Percentiles rank a stretch among this genome's conserved stretches.
These are phyloP conservation scores for Papilio xuthus DNA, from an alignment of 1,140 invertebrate genomes.

Conservation along the genomic window DNA sequence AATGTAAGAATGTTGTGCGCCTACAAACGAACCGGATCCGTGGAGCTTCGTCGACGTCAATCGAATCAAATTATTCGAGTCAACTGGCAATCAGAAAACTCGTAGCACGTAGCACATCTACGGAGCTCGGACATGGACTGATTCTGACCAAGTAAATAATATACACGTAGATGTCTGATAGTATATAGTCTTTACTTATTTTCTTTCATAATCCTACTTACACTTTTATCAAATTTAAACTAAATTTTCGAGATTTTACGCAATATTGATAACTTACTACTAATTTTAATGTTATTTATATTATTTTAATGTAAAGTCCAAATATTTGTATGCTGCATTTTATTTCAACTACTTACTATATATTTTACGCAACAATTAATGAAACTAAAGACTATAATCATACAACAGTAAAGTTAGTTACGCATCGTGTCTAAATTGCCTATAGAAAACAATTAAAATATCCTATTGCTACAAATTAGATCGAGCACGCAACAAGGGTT, in stretches of 20 bases:
- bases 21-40: constrained; percentile 55
- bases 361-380: constrained; percentile 6
- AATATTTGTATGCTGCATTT: neutral
- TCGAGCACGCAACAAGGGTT: constrained; percentile 8
- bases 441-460: constrained; percentile 30
- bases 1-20: constrained; percentile 45
- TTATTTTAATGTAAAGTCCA: too few relatives aligned
- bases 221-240: neutral
- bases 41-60: constrained; percentile 57
- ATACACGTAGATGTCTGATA: neutral
- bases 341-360: neutral
- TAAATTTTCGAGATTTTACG: too few relatives aligned
- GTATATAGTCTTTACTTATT: neutral
- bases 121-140: constrained; percentile 42
- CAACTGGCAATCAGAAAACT: constrained; percentile 63
- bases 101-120: constrained; percentile 55
- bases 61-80: constrained; percentile 64
- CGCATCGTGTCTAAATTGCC: constrained; percentile 17
- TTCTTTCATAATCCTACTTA: neutral
- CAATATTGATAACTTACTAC: neutral
- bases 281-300: neutral
- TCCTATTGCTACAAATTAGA: neutral
- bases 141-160: constrained; percentile 33
- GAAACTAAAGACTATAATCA: constrained; percentile 8
- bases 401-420: constrained; percentile 28